These are phyloP conservation scores for Sesia bembeciformis DNA, from an alignment of 2,888 invertebrate genomes.

Conservation along the genomic window DNA sequence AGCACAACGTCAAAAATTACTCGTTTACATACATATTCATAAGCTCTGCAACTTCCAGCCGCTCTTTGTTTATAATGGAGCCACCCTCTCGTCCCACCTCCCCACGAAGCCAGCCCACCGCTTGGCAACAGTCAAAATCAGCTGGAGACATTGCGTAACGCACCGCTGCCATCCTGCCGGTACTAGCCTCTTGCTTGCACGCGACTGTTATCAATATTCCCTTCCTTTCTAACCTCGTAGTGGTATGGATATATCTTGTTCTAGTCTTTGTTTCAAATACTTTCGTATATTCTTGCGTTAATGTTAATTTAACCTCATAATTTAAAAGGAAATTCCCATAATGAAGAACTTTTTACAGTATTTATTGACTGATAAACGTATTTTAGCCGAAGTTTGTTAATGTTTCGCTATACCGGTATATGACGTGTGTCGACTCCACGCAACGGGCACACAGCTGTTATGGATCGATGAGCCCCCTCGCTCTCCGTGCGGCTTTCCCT, in stretches of 20 bases:
- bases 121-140: not conserved
- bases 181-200: not conserved
- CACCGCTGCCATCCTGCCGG: not conserved
- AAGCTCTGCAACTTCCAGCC: constrained; percentile 17
- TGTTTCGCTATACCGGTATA: too few species aligned
- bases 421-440: too few species aligned
- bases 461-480: too few species aligned
- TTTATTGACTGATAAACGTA: too few species aligned
- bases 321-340: too few species aligned
- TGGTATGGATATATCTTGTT: not conserved
- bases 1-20: constrained; percentile 15
- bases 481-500: too few species aligned
- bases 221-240: constrained; percentile 1
- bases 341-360: too few species aligned
- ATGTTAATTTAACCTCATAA: too few species aligned
- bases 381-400: too few species aligned
- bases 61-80: constrained; percentile 12
- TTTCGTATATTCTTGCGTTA: not conserved
- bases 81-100: constrained; percentile 2
- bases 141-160: not conserved
- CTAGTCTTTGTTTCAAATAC: constrained; percentile 1
- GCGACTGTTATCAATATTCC: not conserved
- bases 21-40: constrained; percentile 19
- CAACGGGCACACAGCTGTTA: too few species aligned
- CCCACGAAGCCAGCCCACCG: not conserved